Evolutionary conservation across 2,888 invertebrate species (phyloP).

Genomic region (Chesias legatella): DNA sequence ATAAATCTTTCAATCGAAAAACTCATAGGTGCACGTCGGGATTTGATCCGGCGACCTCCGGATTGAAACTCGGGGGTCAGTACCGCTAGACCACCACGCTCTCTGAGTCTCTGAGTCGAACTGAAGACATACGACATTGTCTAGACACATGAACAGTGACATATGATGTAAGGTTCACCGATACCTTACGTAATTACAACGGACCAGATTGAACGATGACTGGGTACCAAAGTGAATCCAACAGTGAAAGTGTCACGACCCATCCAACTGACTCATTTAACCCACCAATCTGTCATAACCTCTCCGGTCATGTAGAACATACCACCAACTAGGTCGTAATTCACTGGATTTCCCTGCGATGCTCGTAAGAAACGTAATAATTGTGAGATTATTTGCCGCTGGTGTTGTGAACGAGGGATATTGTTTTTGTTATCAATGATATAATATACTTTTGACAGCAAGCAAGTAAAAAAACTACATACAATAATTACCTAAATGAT

Average conservation of each 20-base stretch:
- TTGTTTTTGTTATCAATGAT: slow-evolving; percentile 2
- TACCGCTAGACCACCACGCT: too few species aligned
- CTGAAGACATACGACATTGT: too few species aligned
- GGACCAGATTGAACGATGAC: slow-evolving; percentile 30
- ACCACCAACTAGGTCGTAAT: slow-evolving; percentile 17
- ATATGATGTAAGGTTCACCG: slow-evolving; percentile 15
- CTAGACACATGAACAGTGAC: slow-evolving; percentile 14
- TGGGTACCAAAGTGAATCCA: slow-evolving; percentile 42
- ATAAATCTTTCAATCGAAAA: too few species aligned
- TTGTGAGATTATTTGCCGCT: slow-evolving; percentile 2
- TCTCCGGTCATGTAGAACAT: slow-evolving; percentile 10
- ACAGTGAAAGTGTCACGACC: slow-evolving; percentile 43
- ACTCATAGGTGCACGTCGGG: too few species aligned
- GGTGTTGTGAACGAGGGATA: slow-evolving; percentile 5
- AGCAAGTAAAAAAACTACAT: too few species aligned
- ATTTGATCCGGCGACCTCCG: too few species aligned
- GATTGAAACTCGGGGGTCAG: too few species aligned
- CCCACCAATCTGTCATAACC: slow-evolving; percentile 23
- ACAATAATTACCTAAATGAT: too few species aligned
- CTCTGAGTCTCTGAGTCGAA: too few species aligned
- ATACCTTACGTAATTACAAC: slow-evolving; percentile 31
- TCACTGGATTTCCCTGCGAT: slow-evolving; percentile 26
- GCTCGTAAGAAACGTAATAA: slow-evolving; percentile 15
- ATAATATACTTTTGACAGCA: too few species aligned
- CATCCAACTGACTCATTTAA: slow-evolving; percentile 34